Conservation (phyloP, 2,113 vertebrate species). For the Casuarius casuarius region DNA sequence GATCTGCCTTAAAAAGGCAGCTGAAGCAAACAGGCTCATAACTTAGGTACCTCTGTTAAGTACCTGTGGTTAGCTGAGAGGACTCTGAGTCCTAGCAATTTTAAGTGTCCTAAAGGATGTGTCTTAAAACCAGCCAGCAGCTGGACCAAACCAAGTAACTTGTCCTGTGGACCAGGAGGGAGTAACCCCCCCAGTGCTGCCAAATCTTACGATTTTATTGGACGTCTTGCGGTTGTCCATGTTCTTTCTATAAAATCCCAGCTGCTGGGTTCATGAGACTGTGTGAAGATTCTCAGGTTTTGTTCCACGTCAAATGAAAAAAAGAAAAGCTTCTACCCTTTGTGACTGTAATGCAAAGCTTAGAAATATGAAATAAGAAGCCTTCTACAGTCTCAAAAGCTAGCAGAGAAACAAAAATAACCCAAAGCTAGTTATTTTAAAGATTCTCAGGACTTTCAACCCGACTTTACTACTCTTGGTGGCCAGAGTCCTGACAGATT, state of each 20-base stretch:
- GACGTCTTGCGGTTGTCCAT: not conserved
- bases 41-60: rapidly evolving
- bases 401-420: not conserved
- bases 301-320: not conserved
- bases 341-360: not conserved
- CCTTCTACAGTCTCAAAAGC: not conserved
- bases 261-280: not conserved
- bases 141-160: not conserved
- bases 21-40: not conserved
- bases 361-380: not conserved
- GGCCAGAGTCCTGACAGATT: not conserved
- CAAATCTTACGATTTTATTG: not conserved
- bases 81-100: not conserved
- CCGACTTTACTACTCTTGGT: not conserved
- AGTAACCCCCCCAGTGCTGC: not conserved
- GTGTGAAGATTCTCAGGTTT: not conserved
- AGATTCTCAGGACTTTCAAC: not conserved
- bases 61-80: not conserved
- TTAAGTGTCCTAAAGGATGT: not conserved
- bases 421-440: not conserved
- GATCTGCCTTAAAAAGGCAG: not conserved
- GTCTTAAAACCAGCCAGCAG: not conserved
- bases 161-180: not conserved
- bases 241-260: not conserved
- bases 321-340: not conserved